Percentiles rank a stretch among this genome's conserved stretches.
Conservation (phyloP, 2,797 vertebrate species). For the Centroberyx gerrardi region DNA sequence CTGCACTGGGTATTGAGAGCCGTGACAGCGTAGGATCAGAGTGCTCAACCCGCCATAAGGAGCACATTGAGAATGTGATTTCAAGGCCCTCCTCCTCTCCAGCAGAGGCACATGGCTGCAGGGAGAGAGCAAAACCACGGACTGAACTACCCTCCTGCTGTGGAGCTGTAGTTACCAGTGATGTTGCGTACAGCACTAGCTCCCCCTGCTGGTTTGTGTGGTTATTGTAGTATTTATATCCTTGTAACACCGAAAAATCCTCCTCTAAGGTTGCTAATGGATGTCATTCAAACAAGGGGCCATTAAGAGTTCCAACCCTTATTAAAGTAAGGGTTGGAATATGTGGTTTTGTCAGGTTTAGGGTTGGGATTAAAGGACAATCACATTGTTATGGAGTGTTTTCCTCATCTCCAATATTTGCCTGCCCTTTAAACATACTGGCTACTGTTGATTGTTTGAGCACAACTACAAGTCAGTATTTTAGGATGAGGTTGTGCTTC, state of each 20-base stretch:
- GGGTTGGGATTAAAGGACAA: conserved; percentile 42
- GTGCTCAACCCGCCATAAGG: conserved; percentile 56
- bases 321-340: neutral
- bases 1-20: conserved; percentile 3
- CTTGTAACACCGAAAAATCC: neutral
- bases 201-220: conserved; percentile 70
- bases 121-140: conserved; percentile 63
- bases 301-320: neutral
- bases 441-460: conserved; percentile 20
- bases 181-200: conserved; percentile 50
- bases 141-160: neutral
- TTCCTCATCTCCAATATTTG: conserved; percentile 22
- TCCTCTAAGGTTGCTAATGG: conserved; percentile 2
- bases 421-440: conserved; percentile 39
- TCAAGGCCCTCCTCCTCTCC: conserved; percentile 62
- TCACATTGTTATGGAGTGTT: conserved; percentile 33
- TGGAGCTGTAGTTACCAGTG: conserved; percentile 42
- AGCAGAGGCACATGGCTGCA: conserved; percentile 69
- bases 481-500: conserved; percentile 26
- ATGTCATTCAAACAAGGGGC: neutral
- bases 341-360: conserved; percentile 25
- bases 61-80: conserved; percentile 72
- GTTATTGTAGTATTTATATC: conserved; percentile 1
- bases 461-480: conserved; percentile 30
- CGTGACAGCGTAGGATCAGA: conserved; percentile 37